phyloP scores from a whole-genome alignment of 2,888 invertebrate genomes.

The Artemia sinica region DNA sequence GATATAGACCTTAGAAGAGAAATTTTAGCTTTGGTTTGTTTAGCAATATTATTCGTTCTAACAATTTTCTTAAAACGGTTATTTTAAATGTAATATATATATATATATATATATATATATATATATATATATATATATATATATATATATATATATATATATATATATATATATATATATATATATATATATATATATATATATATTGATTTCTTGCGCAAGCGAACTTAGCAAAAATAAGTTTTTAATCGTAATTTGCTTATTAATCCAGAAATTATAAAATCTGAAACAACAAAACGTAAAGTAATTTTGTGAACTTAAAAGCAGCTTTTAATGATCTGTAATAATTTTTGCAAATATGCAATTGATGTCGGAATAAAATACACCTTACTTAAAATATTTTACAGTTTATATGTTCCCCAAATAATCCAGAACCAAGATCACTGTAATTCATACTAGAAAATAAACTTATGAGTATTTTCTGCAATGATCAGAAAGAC shows the following conservation, averaged over 20 bases:
- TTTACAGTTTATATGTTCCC: too few relatives aligned
- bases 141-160: neutral
- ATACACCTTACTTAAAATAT: too few relatives aligned
- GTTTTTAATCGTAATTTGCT: too few relatives aligned
- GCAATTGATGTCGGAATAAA: too few relatives aligned
- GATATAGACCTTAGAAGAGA: neutral
- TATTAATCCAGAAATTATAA: neutral
- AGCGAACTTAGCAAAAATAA: too few relatives aligned
- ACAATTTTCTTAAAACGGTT: neutral
- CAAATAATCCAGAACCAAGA: too few relatives aligned
- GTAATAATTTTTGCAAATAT: too few relatives aligned
- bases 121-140: neutral
- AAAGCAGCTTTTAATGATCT: too few relatives aligned
- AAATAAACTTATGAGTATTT: too few relatives aligned
- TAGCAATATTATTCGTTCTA: slow-evolving; percentile 14
- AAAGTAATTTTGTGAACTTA: neutral
- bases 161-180: neutral
- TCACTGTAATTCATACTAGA: too few relatives aligned
- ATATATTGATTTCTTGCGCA: too few relatives aligned
- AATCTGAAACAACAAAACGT: neutral
- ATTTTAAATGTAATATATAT: neutral
- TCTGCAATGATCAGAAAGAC: too few relatives aligned
- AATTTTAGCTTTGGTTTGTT: neutral
- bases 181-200: neutral
- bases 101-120: neutral